Conservation (phyloP, 2,113 vertebrate species). For the Leptobrachium ailaonicum region DNA sequence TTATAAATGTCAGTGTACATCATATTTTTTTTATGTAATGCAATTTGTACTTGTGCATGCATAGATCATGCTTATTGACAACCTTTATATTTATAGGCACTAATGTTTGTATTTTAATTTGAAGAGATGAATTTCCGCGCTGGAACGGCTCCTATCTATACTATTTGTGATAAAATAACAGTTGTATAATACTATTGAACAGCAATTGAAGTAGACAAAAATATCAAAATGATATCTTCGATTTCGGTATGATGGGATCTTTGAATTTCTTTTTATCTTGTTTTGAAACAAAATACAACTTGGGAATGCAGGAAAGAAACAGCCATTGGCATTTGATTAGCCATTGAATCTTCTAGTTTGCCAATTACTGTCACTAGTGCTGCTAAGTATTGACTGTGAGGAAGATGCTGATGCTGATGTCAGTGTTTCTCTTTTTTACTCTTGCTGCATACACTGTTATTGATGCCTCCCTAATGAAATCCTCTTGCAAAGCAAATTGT, state of each 20-base stretch:
- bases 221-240: too few species aligned
- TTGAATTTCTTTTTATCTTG: neutral
- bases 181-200: too few species aligned
- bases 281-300: constrained; percentile 6
- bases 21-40: too few species aligned
- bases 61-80: too few species aligned
- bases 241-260: neutral
- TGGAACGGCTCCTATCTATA: too few species aligned
- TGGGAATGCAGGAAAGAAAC: constrained; percentile 24
- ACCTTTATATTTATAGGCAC: too few species aligned
- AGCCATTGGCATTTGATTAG: constrained; percentile 46
- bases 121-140: too few species aligned
- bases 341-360: constrained; percentile 44
- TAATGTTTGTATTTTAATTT: too few species aligned
- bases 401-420: constrained; percentile 35
- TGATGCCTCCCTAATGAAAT: constrained; percentile 50
- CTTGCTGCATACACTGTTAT: constrained; percentile 31
- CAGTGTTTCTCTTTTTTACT: constrained; percentile 36
- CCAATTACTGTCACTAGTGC: constrained; percentile 46
- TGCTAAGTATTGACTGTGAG: constrained; percentile 43
- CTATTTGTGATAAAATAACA: too few species aligned
- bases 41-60: too few species aligned
- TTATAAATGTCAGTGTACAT: too few species aligned
- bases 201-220: too few species aligned
- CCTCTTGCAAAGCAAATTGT: constrained; percentile 47